Base-by-base conservation (phyloP, 2,888 invertebrate species). In the Dolichomitus sp. region DNA sequence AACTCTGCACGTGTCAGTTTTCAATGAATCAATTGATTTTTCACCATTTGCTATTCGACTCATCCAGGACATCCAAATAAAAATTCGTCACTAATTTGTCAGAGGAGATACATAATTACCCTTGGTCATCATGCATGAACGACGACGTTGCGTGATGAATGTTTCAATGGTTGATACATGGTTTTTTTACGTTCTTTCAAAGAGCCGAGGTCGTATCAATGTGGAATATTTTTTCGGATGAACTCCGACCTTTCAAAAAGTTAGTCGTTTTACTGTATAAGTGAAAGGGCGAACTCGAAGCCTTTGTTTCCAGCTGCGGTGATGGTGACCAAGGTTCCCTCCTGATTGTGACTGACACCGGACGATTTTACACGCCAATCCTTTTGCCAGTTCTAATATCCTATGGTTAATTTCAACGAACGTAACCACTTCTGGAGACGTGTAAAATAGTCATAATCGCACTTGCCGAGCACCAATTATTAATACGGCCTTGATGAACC, bases 401-500 rank as follows among this genome's bases (percentile, higher is more conserved):
- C 7, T 48, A 48, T 14, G n/a, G 48, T 17, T 5, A 4, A 48
- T 17, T 37, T 37, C 37, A 17, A 48, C 17, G 17, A 48, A n/a
- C n/a, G 2, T 48, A n/a, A 14, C 5, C 42, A 42, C 48, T 45
- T 14, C n/a, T 14, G 14, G 27, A 57, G 70, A 59, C 65, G 57
- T 50, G 66, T 72, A 48, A 33, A 59, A 59, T 59, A 74, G 63
- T 70, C 63, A 68, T 74, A 70, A 80, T 70, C 59, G 59, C 75
- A 75, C 57, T 80, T 72, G 70, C 33, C 50, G 37, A 78, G 70
- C 78, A 42, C 74, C 80, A 80, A 83, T 83, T 83, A 83, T 83
- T 83, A 80, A 80, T 74, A 77, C 74, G 74, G 73, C 76, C 83
- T 80, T 78, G 77, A 77, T 80, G 76, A 83, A 73, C 70, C 82